Evolutionary conservation across 1,140 invertebrate genomes (phyloP), one percentile per base, ranked within the genome.

Genomic region (Drosophila sp.): DNA sequence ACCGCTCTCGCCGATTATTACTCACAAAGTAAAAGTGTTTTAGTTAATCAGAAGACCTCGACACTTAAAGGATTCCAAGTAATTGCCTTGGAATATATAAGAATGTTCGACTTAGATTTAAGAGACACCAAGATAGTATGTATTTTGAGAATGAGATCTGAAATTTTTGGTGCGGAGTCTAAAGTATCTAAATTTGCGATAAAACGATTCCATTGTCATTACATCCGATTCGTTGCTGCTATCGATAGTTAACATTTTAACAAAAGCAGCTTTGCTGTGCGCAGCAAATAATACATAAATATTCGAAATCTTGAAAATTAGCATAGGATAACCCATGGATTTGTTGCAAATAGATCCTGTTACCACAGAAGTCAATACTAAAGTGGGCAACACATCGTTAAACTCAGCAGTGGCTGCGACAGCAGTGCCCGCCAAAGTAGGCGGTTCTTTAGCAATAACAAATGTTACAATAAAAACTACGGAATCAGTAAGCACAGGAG

Each of bases 1-100:
- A 70, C 47, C n/a, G 30, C 29, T 23, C 30, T 64, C 67, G 30
- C 79, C 79, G 38, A 76, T 70, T 33, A 29, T 50, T 10, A 29
- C 32, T 27, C 29, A 30, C 32, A 8, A 72, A 70, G 32, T 50
- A 17, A 17, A 17, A 17, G 17, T 17, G 17, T 17, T 17, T 17
- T 17, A 17, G 17, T 17, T 17, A 17, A 17, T 17, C 17, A 17
- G 17, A 17, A 17, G 17, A 17, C 17, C 17, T 17, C 17, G 17
- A 17, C 17, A 17, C 17, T 17, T 17, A 17, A 17, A 17, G 17
- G 17, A 17, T 17, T 17, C 17, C 17, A 17, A 17, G 17, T 50
- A 72, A 71, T 70, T 10, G 8, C 11, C 8, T 0, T 17, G 17
- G 17, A 11, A 38, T 38, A 1, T 3, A 38, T 1, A 1, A 10